A percentile compares a stretch with the other conserved stretches of the same genome.
These are phyloP conservation scores for Dryomyza anilis DNA, from an alignment of 2,888 invertebrate genomes.

Conservation along the genomic window DNA sequence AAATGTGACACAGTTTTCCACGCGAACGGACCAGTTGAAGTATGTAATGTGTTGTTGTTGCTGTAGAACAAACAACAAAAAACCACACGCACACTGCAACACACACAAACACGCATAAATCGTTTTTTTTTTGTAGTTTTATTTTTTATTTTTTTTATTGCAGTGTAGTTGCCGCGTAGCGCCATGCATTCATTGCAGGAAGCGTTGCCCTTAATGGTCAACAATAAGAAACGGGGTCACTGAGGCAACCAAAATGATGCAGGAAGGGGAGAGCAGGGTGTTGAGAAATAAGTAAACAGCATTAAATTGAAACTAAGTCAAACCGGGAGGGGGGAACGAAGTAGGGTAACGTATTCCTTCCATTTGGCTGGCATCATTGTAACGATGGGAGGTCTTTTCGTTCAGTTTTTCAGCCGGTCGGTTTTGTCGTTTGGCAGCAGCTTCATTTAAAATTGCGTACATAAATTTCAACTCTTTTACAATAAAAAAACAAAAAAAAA, in stretches of 20 bases:
- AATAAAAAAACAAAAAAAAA: no score
- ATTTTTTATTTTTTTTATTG: no score
- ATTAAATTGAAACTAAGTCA: no score
- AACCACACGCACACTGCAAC: neutral
- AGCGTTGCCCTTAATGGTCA: slow-evolving; percentile 47
- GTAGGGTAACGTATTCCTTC: no score
- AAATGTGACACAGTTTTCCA: slow-evolving; percentile 17
- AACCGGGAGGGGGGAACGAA: no score
- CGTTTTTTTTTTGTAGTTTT: no score
- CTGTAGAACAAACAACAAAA: neutral
- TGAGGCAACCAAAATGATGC: no score
- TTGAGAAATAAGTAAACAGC: no score
- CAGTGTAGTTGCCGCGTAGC: neutral
- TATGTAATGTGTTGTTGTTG: neutral
- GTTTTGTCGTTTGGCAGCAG: slow-evolving; percentile 11
- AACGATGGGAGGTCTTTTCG: no score
- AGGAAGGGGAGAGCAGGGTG: no score
- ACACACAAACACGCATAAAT: neutral
- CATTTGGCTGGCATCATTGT: neutral
- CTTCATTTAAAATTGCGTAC: slow-evolving; percentile 3
- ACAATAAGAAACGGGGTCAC: slow-evolving; percentile 40
- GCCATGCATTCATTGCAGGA: slow-evolving; percentile 36
- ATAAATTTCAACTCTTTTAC: slow-evolving; percentile 13
- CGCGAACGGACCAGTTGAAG: neutral
- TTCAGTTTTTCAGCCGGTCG: no score